Base-by-base conservation (phyloP, 2,797 vertebrate species). In the Coccyzus lansbergi region DNA sequence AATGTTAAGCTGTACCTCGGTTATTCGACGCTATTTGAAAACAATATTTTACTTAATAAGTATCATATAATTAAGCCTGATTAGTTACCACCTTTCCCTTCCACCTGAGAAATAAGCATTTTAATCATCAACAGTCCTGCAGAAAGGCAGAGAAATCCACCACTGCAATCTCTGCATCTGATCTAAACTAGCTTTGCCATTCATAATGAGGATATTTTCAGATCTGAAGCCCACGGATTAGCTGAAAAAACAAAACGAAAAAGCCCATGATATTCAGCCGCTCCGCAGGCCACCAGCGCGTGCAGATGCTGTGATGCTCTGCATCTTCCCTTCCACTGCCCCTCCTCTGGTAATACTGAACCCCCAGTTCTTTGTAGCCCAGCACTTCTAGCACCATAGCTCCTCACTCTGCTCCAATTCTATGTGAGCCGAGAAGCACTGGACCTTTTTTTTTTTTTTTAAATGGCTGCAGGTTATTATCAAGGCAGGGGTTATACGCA, bases 301-400 rank as follows among this genome's bases (percentile, higher is more conserved):
- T 0, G 1, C 4, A 29, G 34, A n/a, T 67, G 34, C 38, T 12
- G 3, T 0, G 2, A 20, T 7, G 38, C 17, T 62, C 52, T 65
- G 9, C 20, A 76, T 10, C 42, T 77, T 38, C 26, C 29, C 38
- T 83, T 58, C 36, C 55, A 29, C 16, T 25, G 36, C 63, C 74
- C 36, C 31, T 79, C 36, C 56, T 51, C 60, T 3, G 55, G 29
- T 2, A n/a, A 25, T 3, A 29, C 12, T 7, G 14, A 48, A 25
- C 34, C 28, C 5, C 33, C 1, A 10, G 52, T 3, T 72, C 55
- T 48, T 52, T 15, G 49, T 1, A 79, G 68, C 12, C 44, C n/a
- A 15, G 8, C 34, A 40, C 46, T 60, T 31, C 25, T 5, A 53
- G 31, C 25, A 15, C 4, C 12, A 28, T 6, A 55, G 44, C 16